phyloP scores from a whole-genome alignment of 2,888 invertebrate species.

The Platynereis dumerilii region DNA sequence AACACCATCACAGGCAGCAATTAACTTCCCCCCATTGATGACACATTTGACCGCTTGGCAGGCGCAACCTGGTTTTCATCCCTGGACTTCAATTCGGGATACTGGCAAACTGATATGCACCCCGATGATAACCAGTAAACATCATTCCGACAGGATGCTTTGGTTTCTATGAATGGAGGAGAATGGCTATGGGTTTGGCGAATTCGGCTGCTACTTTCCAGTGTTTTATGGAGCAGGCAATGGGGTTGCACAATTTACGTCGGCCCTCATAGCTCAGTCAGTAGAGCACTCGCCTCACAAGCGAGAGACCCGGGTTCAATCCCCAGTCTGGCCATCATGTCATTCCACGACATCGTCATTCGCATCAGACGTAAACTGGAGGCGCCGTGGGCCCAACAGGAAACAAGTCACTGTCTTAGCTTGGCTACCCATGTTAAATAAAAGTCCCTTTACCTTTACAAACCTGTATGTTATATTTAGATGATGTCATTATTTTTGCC shows the following conservation, averaged over 20 bases:
- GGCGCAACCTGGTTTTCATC: constrained; percentile 37
- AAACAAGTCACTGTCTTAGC: no score
- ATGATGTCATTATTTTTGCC: constrained; percentile 38
- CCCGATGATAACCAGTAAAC: constrained; percentile 35
- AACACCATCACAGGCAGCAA: constrained; percentile 30
- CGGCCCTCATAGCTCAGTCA: no score
- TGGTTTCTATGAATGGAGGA: constrained; percentile 34
- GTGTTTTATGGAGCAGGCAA: constrained; percentile 37
- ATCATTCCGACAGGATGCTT: constrained; percentile 33
- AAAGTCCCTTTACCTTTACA: no score
- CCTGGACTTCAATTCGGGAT: constrained; percentile 38
- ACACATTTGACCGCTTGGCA: constrained; percentile 30
- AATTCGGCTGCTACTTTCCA: constrained; percentile 40
- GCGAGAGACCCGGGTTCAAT: no score
- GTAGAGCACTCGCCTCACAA: no score
- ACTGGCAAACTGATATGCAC: constrained; percentile 41
- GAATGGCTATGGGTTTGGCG: constrained; percentile 32
- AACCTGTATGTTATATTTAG: constrained; percentile 35
- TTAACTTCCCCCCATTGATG: constrained; percentile 32
- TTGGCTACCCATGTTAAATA: no score
- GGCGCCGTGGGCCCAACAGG: no score
- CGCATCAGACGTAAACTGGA: no score
- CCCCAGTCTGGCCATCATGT: no score
- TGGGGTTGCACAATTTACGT: constrained; percentile 28
- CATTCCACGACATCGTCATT: no score